phyloP scores from a whole-genome alignment of 2,888 invertebrate species.

The Metopia argyrocephala region DNA sequence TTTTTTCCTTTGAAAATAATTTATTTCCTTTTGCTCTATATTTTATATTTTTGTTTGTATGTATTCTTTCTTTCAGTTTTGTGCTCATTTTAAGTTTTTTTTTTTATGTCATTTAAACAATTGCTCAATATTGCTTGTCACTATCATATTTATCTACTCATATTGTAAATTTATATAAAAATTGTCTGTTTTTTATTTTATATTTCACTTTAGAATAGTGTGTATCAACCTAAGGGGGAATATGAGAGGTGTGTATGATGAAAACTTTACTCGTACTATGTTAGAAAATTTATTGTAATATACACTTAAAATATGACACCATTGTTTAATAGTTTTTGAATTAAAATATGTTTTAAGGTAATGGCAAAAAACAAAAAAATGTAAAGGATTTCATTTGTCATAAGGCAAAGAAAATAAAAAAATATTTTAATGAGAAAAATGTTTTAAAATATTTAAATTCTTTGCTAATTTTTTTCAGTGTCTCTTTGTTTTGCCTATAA shows the following conservation, averaged over 20 bases:
- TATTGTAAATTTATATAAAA: slow-evolving; percentile 17
- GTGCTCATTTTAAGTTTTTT: slow-evolving; percentile 20
- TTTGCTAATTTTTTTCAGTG: not conserved
- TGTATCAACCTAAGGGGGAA: no score
- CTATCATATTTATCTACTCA: slow-evolving; percentile 30
- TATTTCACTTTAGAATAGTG: not conserved
- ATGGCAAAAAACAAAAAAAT: no score
- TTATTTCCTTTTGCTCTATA: slow-evolving; percentile 19
- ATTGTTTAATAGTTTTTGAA: not conserved
- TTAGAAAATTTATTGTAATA: not conserved
- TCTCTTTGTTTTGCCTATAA: not conserved
- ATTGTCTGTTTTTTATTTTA: not conserved
- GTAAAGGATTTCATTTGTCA: no score
- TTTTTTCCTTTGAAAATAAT: not conserved
- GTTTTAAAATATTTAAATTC: no score
- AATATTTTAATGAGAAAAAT: no score
- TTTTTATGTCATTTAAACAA: slow-evolving; percentile 39
- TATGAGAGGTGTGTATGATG: no score
- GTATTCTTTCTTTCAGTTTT: not conserved
- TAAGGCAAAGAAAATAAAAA: no score
- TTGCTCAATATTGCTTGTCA: slow-evolving; percentile 41
- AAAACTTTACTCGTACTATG: no score
- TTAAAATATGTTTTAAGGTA: not conserved
- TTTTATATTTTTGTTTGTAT: slow-evolving; percentile 19
- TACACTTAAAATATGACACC: not conserved